Base-by-base conservation (phyloP, 2,888 invertebrate species). In the Leptura quadrifasciata region DNA sequence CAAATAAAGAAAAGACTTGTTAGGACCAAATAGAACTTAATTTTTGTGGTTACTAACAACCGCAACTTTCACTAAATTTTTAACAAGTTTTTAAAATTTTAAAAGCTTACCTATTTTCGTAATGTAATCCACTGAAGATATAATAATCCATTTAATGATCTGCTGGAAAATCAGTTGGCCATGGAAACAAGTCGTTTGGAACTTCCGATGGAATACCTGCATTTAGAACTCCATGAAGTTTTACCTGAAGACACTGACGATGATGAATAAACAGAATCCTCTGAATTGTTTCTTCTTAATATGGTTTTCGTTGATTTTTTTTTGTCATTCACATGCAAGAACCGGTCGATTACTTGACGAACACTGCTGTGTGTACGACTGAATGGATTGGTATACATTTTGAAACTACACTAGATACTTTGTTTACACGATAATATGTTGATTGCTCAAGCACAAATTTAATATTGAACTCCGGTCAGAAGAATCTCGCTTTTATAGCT, bases 341-440 rank as follows among this genome's bases (percentile, higher is more conserved):
- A 89, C 77, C 91, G 92, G 86, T 94, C 94, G 83, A 94, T 89
- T 83, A 92, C 91, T 86, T 93, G 93, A 83, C 93, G 91, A 85
- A 94, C 90, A 74, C 92, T 92, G 47, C 93, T 93, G 87, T 94
- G 94, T 81, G 93, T 93, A 83, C 94, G 92, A 82, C 93, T 93
- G 86, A 94, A 93, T 70, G 94, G 94, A 87, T 94, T 94, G 74
- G 93, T 93, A 84, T 92, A 93, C 94, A 93, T 93, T 84, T 88
- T 90, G 1, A 61, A 72, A 60, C 24, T 20, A 35, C 47, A 72
- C 65, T 71, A n/a, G 24, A 24, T 52, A 21, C 52, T 12, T 64
- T 47, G 4, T 64, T 17, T 60, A 60, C 20, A 60, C 58, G 21
- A 20, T 52, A 39, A 24, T 69, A 58, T 58, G 47, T 71, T 18